These are phyloP conservation scores for Lasioglossum morio DNA, from an alignment of 2,888 invertebrate species.

Conservation along the genomic window DNA sequence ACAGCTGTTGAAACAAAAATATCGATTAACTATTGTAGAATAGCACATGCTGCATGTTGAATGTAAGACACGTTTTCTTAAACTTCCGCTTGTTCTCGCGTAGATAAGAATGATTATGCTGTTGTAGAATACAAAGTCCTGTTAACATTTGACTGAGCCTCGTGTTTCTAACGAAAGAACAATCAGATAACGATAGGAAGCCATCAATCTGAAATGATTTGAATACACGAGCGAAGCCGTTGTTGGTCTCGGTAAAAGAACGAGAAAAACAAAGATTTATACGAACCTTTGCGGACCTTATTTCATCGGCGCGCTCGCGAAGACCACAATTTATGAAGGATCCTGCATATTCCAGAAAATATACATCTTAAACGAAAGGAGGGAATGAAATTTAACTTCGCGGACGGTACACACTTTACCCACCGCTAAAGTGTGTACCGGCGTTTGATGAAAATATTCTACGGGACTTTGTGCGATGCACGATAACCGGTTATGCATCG, in stretches of 20 bases:
- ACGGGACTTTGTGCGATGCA: slow-evolving; percentile 13
- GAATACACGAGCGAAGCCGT: neutral
- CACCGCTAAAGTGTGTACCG: slow-evolving; percentile 7
- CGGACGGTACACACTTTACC: neutral
- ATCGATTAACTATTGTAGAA: too few species aligned
- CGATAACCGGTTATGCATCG: slow-evolving; percentile 38
- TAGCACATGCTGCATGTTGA: too few species aligned
- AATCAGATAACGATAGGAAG: neutral
- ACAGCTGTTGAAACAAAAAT: too few species aligned
- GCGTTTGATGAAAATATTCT: slow-evolving; percentile 41
- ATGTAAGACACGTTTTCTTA: too few species aligned
- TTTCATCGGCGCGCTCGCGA: neutral
- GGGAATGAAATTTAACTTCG: slow-evolving; percentile 18
- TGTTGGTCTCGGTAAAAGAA: neutral
- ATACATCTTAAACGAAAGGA: neutral
- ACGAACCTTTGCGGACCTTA: neutral
- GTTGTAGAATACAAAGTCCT: neutral
- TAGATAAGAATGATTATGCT: too few species aligned
- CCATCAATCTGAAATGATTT: neutral
- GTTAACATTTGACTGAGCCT: neutral
- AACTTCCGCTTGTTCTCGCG: too few species aligned
- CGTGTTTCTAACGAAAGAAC: neutral
- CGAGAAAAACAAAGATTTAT: neutral
- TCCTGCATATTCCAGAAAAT: neutral
- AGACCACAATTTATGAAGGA: slow-evolving; percentile 13